Evolutionary conservation across 2,113 vertebrate species (phyloP), one percentile per base, ranked within the genome.

Genomic region (Alosa alosa): DNA sequence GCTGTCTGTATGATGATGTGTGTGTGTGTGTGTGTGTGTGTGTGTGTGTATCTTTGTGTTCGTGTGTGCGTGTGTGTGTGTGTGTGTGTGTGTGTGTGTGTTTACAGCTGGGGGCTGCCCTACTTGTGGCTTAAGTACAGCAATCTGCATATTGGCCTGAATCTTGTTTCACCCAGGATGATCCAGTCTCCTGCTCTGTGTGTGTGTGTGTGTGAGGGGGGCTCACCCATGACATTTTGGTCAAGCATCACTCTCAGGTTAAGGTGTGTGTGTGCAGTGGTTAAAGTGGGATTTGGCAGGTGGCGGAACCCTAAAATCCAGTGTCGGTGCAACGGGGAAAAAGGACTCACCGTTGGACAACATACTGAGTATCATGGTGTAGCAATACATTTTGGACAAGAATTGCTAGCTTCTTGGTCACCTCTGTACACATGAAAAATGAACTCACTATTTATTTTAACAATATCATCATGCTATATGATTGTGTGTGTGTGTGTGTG

Each of bases 1-100:
- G 64, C 31, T 68, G n/a, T 72, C n/a, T 72, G 10, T 25, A n/a
- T 11, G 64, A 31, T 25, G n/a, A n/a, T n/a, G n/a, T n/a, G 64
- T 72, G n/a, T 64, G 60, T 72, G n/a, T 72, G n/a, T 72, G 22
- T 31, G n/a, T 25, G 8, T 31, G 31, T 31, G 31, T 31, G 31
- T 31, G 31, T 31, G 31, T 68, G 64, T 68, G 64, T 68, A 25
- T 78, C 10, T 78, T 31, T 78, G 31, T 78, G n/a, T 2, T 78
- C 31, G 2, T 83, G 49, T 84, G 55, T 60, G 7, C 0, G 9
- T 36, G 20, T 44, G 13, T 22, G 83, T 84, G 31, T 55, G 31
- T 52, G 31, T 55, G 31, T 52, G 15, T 57, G 50, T 41, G 72
- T 41, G 72, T 39, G 72, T 78, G 72, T 84, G 49, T 83, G 83